phyloP scores from a whole-genome alignment of 2,797 vertebrate species.

The Sebastes variabilis region DNA sequence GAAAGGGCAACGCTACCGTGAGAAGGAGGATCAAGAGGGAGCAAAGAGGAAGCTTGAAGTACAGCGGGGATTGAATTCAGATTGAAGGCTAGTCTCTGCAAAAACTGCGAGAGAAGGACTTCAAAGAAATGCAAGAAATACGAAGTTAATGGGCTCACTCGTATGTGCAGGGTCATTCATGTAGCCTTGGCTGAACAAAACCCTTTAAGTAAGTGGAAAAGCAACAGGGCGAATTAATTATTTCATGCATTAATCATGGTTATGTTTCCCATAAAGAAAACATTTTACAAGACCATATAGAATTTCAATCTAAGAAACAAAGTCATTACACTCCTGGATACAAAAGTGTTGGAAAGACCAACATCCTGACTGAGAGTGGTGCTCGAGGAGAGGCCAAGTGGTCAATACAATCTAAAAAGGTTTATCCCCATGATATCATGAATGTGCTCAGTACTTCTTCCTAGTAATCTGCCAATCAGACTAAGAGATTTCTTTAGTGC shows the following conservation, averaged over 20 bases:
- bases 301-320: neutral
- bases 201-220: slow-evolving; percentile 29
- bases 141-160: slow-evolving; percentile 66
- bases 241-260: slow-evolving; percentile 4
- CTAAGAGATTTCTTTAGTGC: neutral
- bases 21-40: slow-evolving; percentile 71
- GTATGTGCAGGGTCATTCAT: slow-evolving; percentile 30
- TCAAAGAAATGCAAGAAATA: slow-evolving; percentile 66
- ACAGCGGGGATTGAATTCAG: slow-evolving; percentile 60
- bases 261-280: slow-evolving; percentile 12
- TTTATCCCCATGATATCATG: neutral
- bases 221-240: slow-evolving; percentile 3
- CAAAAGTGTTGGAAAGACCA: neutral
- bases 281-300: neutral
- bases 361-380: neutral
- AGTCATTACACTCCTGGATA: neutral
- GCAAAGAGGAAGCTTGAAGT: slow-evolving; percentile 65
- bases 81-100: slow-evolving; percentile 64
- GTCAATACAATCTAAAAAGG: neutral
- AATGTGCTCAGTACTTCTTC: neutral
- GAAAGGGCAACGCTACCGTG: slow-evolving; percentile 42
- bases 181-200: slow-evolving; percentile 37
- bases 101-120: slow-evolving; percentile 56
- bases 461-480: neutral
- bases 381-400: neutral